phyloP scores from a whole-genome alignment of 2,113 vertebrate species.

The Agelaius tricolor region DNA sequence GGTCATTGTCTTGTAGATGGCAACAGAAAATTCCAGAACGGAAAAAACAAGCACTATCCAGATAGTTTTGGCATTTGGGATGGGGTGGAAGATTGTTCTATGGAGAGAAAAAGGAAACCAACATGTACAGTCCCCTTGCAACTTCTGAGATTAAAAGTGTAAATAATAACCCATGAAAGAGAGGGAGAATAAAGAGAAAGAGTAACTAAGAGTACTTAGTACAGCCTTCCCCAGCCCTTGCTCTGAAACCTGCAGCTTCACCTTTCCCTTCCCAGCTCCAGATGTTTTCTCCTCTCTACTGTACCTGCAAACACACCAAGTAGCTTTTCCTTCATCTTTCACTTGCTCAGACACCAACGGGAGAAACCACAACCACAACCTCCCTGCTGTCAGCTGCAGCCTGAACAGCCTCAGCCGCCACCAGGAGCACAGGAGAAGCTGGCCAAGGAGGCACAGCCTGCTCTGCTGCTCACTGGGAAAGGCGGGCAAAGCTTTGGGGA shows the following conservation, averaged over 20 bases:
- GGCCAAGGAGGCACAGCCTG: accelerated
- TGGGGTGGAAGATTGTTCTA: background rate
- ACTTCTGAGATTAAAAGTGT: background rate
- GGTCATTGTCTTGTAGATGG: background rate
- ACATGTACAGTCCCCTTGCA: background rate
- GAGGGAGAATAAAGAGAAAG: background rate
- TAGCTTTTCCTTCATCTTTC: background rate
- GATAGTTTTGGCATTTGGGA: background rate
- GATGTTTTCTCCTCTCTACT: background rate
- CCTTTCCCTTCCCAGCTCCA: background rate
- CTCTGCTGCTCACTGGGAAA: background rate
- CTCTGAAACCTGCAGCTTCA: background rate
- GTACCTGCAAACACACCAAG: background rate
- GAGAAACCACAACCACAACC: background rate
- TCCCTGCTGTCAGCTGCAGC: accelerated
- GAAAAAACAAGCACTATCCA: background rate
- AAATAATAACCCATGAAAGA: background rate
- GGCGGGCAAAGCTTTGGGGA: background rate
- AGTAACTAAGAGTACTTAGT: background rate
- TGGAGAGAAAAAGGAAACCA: background rate
- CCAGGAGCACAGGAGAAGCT: background rate
- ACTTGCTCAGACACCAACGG: background rate
- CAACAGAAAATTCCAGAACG: background rate
- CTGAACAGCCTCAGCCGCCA: background rate
- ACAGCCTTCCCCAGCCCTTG: background rate